Conservation (phyloP, 2,113 vertebrate species). For the Atherinomorus stipes region DNA sequence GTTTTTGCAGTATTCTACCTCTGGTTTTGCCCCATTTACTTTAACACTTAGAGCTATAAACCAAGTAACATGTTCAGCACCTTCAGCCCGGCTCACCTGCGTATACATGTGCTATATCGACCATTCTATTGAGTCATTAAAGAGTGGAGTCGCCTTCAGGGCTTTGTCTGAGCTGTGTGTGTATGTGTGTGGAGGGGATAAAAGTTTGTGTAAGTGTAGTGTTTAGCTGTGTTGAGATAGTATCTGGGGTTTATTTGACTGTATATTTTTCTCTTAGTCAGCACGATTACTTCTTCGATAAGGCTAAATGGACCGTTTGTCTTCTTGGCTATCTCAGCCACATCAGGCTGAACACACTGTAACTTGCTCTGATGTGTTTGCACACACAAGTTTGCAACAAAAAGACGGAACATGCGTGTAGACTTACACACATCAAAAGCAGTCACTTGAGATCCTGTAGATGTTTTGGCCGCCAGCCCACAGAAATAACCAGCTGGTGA, state of each 20-base stretch:
- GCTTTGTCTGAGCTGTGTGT: constrained; percentile 22
- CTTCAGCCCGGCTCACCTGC: constrained; percentile 69
- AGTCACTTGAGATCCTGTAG: constrained; percentile 22
- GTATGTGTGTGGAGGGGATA: constrained; percentile 23
- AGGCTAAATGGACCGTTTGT: constrained; percentile 67
- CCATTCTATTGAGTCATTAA: constrained; percentile 71
- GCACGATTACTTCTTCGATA: constrained; percentile 56
- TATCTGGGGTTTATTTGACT: constrained; percentile 65
- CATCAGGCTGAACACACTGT: constrained; percentile 26
- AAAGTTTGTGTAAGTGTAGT: constrained; percentile 57
- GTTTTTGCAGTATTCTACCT: constrained; percentile 40
- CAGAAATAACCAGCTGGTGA: constrained; percentile 22
- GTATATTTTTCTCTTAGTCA: constrained; percentile 63
- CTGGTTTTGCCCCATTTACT: constrained; percentile 61
- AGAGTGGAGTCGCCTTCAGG: constrained; percentile 47
- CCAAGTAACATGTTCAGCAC: constrained; percentile 43
- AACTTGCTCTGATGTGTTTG: not conserved
- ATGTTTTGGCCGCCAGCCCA: constrained; percentile 26
- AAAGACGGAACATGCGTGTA: constrained; percentile 17
- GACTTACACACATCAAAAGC: constrained; percentile 10
- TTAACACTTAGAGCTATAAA: constrained; percentile 56
- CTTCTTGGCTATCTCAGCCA: constrained; percentile 42
- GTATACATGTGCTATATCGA: constrained; percentile 68
- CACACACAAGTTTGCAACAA: not conserved
- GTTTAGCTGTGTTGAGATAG: constrained; percentile 48